phyloP scores from a whole-genome alignment of 2,888 invertebrate species.

The Corythucha ciliata region DNA sequence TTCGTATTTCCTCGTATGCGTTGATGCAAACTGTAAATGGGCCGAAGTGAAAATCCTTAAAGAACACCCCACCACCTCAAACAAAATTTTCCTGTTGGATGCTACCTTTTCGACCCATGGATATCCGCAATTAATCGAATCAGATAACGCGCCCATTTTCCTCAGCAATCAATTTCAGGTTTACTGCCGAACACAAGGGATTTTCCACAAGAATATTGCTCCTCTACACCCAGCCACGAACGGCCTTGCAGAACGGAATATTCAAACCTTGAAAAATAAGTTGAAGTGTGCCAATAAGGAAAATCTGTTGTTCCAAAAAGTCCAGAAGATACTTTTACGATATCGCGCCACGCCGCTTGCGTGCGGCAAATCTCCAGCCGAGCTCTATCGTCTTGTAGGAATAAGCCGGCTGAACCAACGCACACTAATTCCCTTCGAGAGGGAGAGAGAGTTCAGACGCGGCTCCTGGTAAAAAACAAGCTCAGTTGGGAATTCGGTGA shows the following conservation, averaged over 20 bases:
- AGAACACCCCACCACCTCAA: neutral
- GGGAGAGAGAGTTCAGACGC: no score
- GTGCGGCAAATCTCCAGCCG: no score
- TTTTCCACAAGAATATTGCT: neutral
- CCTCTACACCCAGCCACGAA: conserved; percentile 10
- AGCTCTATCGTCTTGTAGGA: no score
- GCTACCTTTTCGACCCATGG: conserved; percentile 3
- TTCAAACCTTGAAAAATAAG: conserved; percentile 4
- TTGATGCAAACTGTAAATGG: conserved; percentile 8
- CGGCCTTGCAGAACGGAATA: neutral
- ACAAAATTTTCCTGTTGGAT: neutral
- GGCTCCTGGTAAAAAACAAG: no score
- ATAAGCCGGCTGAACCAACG: no score
- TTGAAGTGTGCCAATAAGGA: no score
- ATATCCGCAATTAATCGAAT: neutral
- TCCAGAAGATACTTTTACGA: no score
- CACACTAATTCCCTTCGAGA: no score
- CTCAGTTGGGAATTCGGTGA: no score
- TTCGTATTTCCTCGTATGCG: neutral
- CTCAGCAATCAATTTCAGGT: neutral
- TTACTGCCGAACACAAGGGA: neutral
- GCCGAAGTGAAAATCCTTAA: neutral
- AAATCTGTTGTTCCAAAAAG: no score
- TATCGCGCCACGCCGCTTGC: no score
- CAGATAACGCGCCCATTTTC: conserved; percentile 8